Conservation (phyloP, 2,888 invertebrate species). For the Diabrotica balteata region DNA sequence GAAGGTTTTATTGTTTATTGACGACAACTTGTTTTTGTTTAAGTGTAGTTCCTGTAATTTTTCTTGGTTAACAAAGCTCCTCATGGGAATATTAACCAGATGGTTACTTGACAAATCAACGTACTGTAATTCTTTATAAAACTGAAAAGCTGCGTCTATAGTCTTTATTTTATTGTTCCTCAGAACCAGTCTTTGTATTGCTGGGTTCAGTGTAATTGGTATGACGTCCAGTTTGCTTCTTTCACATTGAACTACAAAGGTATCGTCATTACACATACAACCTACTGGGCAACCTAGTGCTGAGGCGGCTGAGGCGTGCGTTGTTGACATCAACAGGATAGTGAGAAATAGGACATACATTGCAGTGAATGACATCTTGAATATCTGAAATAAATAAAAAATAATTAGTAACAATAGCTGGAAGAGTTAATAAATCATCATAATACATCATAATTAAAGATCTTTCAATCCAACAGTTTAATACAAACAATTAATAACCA, state of each 20-base stretch:
- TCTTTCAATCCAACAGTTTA: no score
- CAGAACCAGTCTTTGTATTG: conserved; percentile 83
- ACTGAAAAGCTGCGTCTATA: conserved; percentile 87
- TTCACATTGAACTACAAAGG: conserved; percentile 84
- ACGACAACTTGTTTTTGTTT: conserved; percentile 85
- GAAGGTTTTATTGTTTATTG: conserved; percentile 80
- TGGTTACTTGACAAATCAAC: conserved; percentile 86
- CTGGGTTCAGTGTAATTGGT: conserved; percentile 90
- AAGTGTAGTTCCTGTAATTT: conserved; percentile 84
- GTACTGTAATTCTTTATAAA: conserved; percentile 85
- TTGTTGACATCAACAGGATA: conserved; percentile 44
- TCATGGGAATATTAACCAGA: conserved; percentile 79
- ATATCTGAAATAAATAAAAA: conserved; percentile 48
- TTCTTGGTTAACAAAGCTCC: conserved; percentile 81
- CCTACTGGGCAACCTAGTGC: conserved; percentile 82
- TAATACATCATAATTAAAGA: no score
- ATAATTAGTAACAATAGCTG: no score
- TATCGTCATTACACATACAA: conserved; percentile 90
- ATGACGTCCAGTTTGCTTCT: conserved; percentile 87
- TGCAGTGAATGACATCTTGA: conserved; percentile 26
- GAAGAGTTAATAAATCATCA: no score
- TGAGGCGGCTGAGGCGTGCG: conserved; percentile 58
- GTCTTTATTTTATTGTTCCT: conserved; percentile 87
- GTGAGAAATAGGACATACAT: conserved; percentile 39
- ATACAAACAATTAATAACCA: no score